phyloP scores from a whole-genome alignment of 2,113 vertebrate genomes.

The Thalassarche chlororhynchos region DNA sequence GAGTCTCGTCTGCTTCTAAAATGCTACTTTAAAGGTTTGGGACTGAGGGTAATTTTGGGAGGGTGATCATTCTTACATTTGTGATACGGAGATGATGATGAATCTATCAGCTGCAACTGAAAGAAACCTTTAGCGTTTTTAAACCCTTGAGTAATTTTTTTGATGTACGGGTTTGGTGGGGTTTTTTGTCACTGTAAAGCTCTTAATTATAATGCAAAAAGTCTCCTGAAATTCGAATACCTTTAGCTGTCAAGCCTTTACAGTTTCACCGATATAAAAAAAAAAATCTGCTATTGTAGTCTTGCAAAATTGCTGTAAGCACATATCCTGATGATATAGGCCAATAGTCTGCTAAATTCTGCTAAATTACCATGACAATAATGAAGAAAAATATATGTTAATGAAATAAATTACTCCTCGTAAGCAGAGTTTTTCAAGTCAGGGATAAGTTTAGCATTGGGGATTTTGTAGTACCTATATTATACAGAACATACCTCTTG shows the following conservation, averaged over 20 bases:
- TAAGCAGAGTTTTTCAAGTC: neutral
- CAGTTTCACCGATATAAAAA: neutral
- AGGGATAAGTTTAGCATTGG: neutral
- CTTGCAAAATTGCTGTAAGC: neutral
- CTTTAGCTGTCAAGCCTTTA: neutral
- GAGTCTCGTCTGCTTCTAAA: neutral
- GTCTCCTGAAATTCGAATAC: neutral
- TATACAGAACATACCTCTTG: neutral
- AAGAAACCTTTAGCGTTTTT: neutral
- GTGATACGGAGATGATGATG: neutral
- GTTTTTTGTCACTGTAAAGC: neutral
- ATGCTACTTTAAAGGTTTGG: neutral
- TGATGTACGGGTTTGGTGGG: rapidly evolving
- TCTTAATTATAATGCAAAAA: neutral
- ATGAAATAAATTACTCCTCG: neutral
- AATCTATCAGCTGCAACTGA: neutral
- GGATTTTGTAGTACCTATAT: neutral
- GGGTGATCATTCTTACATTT: neutral
- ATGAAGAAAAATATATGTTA: neutral
- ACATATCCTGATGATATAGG: neutral
- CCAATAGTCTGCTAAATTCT: neutral
- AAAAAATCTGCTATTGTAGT: neutral
- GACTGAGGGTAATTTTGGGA: neutral
- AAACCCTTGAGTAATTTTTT: neutral
- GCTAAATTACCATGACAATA: neutral